Percentiles rank a stretch among this genome's conserved stretches.
These are phyloP conservation scores for Zaprionus inermis DNA, from an alignment of 1,140 invertebrate genomes.

Conservation along the genomic window DNA sequence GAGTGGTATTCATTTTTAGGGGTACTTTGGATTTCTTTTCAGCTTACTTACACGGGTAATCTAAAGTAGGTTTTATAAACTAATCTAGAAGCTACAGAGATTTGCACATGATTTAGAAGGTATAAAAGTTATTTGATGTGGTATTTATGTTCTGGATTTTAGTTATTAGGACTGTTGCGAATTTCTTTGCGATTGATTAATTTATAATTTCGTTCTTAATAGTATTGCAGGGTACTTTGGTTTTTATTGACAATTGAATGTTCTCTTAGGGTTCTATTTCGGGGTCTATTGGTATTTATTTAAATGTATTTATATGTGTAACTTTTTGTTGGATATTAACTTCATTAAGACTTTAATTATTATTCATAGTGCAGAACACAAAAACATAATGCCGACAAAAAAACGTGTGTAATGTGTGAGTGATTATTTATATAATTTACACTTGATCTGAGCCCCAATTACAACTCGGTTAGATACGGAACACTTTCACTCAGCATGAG, in stretches of 20 bases:
- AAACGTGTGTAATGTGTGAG: slow-evolving; percentile 38
- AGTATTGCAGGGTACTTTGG: slow-evolving; percentile 6
- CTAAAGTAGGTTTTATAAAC: slow-evolving; percentile 49
- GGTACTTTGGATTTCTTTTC: not conserved
- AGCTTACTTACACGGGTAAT: slow-evolving; percentile 58
- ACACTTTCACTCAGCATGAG: slow-evolving; percentile 42
- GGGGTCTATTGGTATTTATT: slow-evolving; percentile 41
- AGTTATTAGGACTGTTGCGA: slow-evolving; percentile 54
- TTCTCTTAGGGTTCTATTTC: slow-evolving; percentile 45
- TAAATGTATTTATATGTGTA: slow-evolving; percentile 40
- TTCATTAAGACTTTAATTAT: slow-evolving; percentile 28
- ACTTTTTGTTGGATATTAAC: slow-evolving; percentile 57
- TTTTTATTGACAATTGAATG: slow-evolving; percentile 42
- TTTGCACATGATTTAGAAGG: slow-evolving; percentile 23
- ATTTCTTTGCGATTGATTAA: slow-evolving; percentile 9
- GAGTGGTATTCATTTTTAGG: slow-evolving; percentile 7
- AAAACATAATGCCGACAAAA: slow-evolving; percentile 73
- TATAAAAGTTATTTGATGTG: slow-evolving; percentile 18
- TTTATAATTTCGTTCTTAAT: slow-evolving; percentile 32
- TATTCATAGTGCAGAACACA: slow-evolving; percentile 72
- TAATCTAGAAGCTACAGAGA: slow-evolving; percentile 46
- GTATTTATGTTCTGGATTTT: slow-evolving; percentile 42
- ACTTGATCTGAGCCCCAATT: slow-evolving; percentile 22
- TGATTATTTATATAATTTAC: slow-evolving; percentile 68
- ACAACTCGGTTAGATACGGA: slow-evolving; percentile 35